These are phyloP conservation scores for Antitype chi DNA, from an alignment of 2,888 invertebrate species.

Conservation along the genomic window DNA sequence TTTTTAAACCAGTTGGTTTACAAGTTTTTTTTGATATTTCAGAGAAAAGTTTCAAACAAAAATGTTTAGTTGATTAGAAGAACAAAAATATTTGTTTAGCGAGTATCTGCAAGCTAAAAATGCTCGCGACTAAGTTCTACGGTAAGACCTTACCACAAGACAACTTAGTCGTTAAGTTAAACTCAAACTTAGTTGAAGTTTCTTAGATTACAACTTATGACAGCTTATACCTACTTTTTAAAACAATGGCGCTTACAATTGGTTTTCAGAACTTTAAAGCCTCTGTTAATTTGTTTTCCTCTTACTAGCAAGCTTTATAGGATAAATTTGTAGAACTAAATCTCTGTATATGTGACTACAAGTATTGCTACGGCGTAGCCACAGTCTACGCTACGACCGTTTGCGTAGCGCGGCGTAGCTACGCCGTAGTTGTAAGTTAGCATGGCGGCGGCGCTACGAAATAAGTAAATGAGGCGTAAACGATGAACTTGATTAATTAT, in stretches of 20 bases:
- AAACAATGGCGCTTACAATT: neutral
- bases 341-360: neutral
- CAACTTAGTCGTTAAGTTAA: slow-evolving; percentile 22
- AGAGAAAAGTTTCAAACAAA: neutral
- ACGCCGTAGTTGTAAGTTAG: too few species aligned
- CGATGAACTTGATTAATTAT: neutral
- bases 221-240: neutral
- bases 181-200: slow-evolving; percentile 11
- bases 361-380: slow-evolving; percentile 21
- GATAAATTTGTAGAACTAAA: neutral
- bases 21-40: too few species aligned
- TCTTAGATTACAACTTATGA: slow-evolving; percentile 5
- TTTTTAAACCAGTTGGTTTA: neutral
- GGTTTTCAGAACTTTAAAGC: neutral
- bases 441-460: neutral
- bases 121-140: neutral
- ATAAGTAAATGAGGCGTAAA: neutral
- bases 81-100: neutral
- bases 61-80: neutral
- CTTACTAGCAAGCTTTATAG: neutral
- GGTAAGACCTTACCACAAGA: neutral
- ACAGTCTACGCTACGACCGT: neutral
- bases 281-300: neutral
- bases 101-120: neutral
- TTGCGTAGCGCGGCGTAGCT: neutral